Conservation (phyloP, 2,797 vertebrate species). For the Gymnoscopelus microlampas region DNA sequence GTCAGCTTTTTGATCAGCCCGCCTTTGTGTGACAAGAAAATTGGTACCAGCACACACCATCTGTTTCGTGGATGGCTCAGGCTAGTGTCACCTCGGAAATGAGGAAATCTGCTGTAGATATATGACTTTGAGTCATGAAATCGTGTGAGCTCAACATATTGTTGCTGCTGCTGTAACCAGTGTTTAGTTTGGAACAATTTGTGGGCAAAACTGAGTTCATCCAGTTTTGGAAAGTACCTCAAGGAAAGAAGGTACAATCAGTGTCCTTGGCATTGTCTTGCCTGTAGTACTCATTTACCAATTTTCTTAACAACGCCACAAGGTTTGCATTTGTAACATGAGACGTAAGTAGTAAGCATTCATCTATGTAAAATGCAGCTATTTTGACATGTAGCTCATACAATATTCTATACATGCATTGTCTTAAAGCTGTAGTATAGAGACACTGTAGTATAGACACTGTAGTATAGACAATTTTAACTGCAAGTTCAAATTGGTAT, state of each 20-base stretch:
- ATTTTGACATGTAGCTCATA: no score
- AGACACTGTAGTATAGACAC: no score
- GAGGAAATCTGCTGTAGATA: slow-evolving; percentile 36
- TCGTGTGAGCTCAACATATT: slow-evolving; percentile 40
- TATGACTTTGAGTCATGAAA: slow-evolving; percentile 46
- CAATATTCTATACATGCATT: no score
- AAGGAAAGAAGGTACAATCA: no score
- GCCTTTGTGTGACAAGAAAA: slow-evolving; percentile 1
- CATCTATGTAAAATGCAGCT: no score
- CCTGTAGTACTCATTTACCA: no score
- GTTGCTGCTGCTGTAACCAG: no score
- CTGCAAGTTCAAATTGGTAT: no score
- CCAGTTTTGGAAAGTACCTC: slow-evolving; percentile 5
- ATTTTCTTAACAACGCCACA: neutral
- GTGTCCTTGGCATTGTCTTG: no score
- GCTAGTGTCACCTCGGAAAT: slow-evolving; percentile 19
- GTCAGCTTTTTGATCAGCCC: neutral
- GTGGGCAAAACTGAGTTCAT: slow-evolving; percentile 40
- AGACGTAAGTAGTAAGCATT: slow-evolving; percentile 1
- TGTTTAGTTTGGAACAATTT: slow-evolving; percentile 26
- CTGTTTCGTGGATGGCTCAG: slow-evolving; percentile 3
- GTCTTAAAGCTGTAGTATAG: no score
- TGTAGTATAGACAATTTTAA: no score
- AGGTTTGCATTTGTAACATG: slow-evolving; percentile 5
- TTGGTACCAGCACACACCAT: neutral